Evolutionary conservation across 1,140 invertebrate species (phyloP), one percentile per base, ranked within the genome.

Genomic region (Pentalonia nigronervosa): DNA sequence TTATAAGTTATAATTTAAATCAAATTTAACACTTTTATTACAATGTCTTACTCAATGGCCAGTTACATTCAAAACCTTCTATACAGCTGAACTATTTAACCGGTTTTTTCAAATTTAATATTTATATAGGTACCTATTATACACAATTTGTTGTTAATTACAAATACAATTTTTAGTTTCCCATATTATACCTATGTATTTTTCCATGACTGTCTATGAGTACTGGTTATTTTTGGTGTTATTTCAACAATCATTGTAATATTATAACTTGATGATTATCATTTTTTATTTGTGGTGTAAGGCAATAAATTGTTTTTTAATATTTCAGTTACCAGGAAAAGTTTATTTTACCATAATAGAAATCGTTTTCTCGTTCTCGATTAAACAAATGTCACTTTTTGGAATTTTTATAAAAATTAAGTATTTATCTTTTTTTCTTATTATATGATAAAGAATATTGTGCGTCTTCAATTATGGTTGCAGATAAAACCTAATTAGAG

Each of bases 361-460:
- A 76, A 76, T 76, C 60, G 17, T 14, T 67, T 76, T 76, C 14
- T 30, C 4, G 6, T 76, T 17, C 11, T 76, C 60, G 4, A 76
- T 76, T 34, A n/a, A 76, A 76, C 14, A n/a, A 76, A 76, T n/a
- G 60, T 76, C 14, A n/a, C n/a, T n/a, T 76, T 76, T 76, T 76
- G 60, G 60, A 76, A 76, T 76, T 76, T 76, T 14, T n/a, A 76
- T n/a, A 30, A 76, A 76, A 67, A 67, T 67, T n/a, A 67, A 76
- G 30, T 76, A 76, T 76, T 67, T n/a, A 76, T 76, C 60, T 30
- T 30, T 76, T 7, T 76, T 76, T 76, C 60, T n/a, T 76, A 76
- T 76, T 76, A 76, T 76, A n/a, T n/a, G 60, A 76, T 76, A 76
- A n/a, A 76, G 17, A 76, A n/a, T 76, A 76, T 76, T 76, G 60